Conservation (phyloP, 2,888 invertebrate genomes). For the Hypomecis atomaria region DNA sequence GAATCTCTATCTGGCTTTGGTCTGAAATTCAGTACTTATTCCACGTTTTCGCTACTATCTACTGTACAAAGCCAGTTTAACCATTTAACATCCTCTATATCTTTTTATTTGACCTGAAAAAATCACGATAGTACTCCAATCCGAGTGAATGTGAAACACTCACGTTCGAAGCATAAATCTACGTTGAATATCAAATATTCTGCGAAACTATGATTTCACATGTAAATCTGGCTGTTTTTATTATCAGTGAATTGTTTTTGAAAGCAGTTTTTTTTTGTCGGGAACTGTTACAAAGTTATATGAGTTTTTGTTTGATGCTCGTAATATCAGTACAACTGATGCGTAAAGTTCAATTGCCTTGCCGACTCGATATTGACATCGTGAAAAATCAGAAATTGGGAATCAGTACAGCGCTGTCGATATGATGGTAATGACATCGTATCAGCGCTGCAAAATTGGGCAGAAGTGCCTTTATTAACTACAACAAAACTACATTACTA, state of each 20-base stretch:
- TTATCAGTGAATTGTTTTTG: slow-evolving; percentile 36
- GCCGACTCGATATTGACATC: too few species aligned
- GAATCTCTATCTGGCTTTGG: neutral
- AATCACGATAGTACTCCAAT: slow-evolving; percentile 42
- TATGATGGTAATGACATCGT: too few species aligned
- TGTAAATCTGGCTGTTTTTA: slow-evolving; percentile 44
- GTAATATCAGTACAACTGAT: too few species aligned
- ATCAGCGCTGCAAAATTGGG: too few species aligned
- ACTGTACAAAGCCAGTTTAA: slow-evolving; percentile 11
- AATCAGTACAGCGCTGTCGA: too few species aligned
- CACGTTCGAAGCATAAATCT: slow-evolving; percentile 59
- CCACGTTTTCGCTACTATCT: slow-evolving; percentile 6
- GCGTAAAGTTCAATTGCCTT: too few species aligned
- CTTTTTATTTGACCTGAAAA: slow-evolving; percentile 33
- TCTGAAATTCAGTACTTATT: slow-evolving; percentile 2
- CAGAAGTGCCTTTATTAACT: too few species aligned
- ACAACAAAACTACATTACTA: too few species aligned
- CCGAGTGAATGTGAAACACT: slow-evolving; percentile 51
- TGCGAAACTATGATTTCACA: slow-evolving; percentile 49
- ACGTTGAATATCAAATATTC: slow-evolving; percentile 51
- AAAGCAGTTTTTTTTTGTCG: slow-evolving; percentile 11
- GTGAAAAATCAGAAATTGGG: too few species aligned
- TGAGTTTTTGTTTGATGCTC: neutral
- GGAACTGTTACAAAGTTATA: slow-evolving; percentile 7
- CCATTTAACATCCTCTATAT: slow-evolving; percentile 24